Base-by-base conservation (phyloP, 2,113 vertebrate species). In the Equus quagga region DNA sequence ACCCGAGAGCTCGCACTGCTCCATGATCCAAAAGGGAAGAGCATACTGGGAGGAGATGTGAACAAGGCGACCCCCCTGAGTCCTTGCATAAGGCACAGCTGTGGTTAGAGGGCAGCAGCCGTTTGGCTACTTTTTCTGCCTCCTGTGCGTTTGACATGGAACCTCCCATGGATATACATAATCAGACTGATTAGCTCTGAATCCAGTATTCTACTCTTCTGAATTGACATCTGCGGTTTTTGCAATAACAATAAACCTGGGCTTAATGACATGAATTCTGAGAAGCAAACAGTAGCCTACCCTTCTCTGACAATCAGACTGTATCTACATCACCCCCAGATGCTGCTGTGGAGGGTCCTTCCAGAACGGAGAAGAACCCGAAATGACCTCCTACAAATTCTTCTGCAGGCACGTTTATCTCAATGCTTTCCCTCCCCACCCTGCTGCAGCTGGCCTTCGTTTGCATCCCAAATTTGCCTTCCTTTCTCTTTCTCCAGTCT, bases 391-490 rank as follows among this genome's bases (percentile, higher is more conserved):
- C 24, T 13, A 1, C 94, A 88, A 87, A 83, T 91, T 89, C 2
- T 33, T 89, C 2, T 26, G 41, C 41, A 72, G 26, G 17, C 36
- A 23, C 6, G 49, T 79, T 92, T 9, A 94, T 19, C 44, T 73
- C 46, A 8, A 67, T 4, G 51, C 14, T 49, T 51, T 13, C 18
- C 0, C n/a, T 56, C 0, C 24, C 19, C 75, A 9, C 4, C 13
- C 8, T 21, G 21, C 4, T 0, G 80, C 41, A 1, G 1, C 67
- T 80, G 69, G 46, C n/a, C 51, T 95, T 84, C 23, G 62, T 96
- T 96, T 97, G 94, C 79, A 85, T 95, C 82, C 69, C 36, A 46
- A 67, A 98, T 94, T 89, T 92, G 95, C 89, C 90, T 95, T 86
- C 73, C 79, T 60, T 70, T 75, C 95, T 54, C 17, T 91, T 18